Conservation (phyloP, 2,113 vertebrate genomes). For the Vireo altiloquus region DNA sequence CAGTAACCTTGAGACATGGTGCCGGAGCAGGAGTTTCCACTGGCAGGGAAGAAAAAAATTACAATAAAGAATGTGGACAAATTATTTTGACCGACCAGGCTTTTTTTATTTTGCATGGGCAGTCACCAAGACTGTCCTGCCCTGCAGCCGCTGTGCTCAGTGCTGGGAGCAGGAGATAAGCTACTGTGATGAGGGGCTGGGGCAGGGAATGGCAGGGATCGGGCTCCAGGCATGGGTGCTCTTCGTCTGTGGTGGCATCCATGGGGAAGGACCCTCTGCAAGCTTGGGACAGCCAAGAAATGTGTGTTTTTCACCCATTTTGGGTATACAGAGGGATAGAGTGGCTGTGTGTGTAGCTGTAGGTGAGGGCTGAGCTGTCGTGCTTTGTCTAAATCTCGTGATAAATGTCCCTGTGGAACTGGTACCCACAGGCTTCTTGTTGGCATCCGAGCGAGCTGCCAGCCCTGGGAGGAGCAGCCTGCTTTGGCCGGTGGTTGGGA, state of each 20-base stretch:
- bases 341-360: neutral
- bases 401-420: neutral
- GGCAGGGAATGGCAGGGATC: neutral
- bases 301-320: neutral
- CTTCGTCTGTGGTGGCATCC: neutral
- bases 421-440: neutral
- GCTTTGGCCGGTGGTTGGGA: neutral
- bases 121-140: neutral
- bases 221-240: neutral
- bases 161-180: neutral
- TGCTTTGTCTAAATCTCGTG: neutral
- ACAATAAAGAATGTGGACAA: neutral
- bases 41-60: neutral
- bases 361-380: neutral
- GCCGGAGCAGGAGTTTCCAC: neutral
- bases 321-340: neutral
- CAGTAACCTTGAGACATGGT: neutral
- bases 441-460: fast-evolving
- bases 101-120: neutral
- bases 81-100: neutral
- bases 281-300: neutral
- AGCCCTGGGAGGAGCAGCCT: neutral
- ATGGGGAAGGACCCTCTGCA: neutral
- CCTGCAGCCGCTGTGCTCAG: neutral
- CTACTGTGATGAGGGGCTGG: fast-evolving